Evolutionary conservation across 1,140 invertebrate genomes (phyloP).

Genomic region (Samia ricini): DNA sequence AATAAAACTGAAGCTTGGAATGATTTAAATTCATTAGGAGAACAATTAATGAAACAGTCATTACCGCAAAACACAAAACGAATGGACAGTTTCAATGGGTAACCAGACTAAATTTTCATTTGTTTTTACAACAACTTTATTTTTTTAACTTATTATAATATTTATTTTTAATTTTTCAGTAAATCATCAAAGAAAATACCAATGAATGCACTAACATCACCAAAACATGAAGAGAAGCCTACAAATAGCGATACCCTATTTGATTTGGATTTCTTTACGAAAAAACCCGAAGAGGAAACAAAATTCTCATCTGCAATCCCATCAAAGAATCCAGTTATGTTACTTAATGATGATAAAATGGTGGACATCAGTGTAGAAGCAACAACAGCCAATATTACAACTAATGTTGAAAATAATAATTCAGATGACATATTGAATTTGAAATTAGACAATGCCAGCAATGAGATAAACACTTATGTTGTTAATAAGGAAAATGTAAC

Average conservation of each 20-base stretch:
- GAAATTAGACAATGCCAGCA: constrained; percentile 38
- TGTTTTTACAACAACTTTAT: not conserved
- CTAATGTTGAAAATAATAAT: constrained; percentile 27
- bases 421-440: constrained; percentile 55
- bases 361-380: constrained; percentile 73
- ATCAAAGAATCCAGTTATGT: constrained; percentile 25
- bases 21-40: constrained; percentile 86
- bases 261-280: constrained; percentile 72
- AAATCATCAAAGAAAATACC: constrained; percentile 83
- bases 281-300: constrained; percentile 39
- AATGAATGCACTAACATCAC: constrained; percentile 81
- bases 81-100: constrained; percentile 66
- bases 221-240: constrained; percentile 39
- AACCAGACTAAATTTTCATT: constrained; percentile 7
- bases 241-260: constrained; percentile 49
- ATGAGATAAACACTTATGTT: constrained; percentile 21
- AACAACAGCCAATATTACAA: constrained; percentile 15
- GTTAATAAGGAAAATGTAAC: constrained; percentile 35
- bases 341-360: constrained; percentile 77
- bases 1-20: constrained; percentile 81
- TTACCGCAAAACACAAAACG: constrained; percentile 75
- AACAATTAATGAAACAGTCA: constrained; percentile 85
- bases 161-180: constrained; percentile 48
- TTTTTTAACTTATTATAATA: not conserved
- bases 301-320: constrained; percentile 24